Evolutionary conservation across 2,113 vertebrate genomes (phyloP).

Genomic region (Mungos mungo): DNA sequence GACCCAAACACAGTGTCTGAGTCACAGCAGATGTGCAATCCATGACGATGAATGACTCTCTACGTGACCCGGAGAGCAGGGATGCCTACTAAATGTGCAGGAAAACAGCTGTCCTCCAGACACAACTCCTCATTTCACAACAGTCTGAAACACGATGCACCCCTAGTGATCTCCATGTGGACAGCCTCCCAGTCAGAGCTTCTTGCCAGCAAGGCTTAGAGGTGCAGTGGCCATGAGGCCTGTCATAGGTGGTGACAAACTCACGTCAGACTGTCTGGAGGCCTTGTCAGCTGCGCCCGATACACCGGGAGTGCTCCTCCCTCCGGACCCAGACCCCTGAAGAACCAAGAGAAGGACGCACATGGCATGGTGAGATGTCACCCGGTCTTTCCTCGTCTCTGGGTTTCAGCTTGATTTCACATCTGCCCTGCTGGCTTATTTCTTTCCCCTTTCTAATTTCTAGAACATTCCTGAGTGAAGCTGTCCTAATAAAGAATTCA

Average conservation of each 20-base stretch:
- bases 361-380: accelerated
- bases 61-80: too few relatives aligned
- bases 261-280: background rate
- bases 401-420: background rate
- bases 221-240: background rate
- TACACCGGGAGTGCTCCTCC: accelerated
- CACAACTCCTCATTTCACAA: background rate
- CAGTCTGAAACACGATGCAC: background rate
- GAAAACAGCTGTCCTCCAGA: background rate
- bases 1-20: accelerated
- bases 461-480: background rate
- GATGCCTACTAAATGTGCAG: background rate
- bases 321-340: accelerated
- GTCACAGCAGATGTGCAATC: accelerated
- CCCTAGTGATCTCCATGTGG: background rate
- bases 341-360: accelerated
- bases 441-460: background rate
- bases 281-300: background rate
- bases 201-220: background rate
- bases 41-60: accelerated
- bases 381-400: background rate
- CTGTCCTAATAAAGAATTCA: background rate
- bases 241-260: background rate
- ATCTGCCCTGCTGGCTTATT: background rate
- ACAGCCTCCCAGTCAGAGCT: background rate